Percentiles rank a stretch among this genome's conserved stretches.
Conservation (phyloP, 1,140 invertebrate genomes). For the Sesamia nonagrioides region DNA sequence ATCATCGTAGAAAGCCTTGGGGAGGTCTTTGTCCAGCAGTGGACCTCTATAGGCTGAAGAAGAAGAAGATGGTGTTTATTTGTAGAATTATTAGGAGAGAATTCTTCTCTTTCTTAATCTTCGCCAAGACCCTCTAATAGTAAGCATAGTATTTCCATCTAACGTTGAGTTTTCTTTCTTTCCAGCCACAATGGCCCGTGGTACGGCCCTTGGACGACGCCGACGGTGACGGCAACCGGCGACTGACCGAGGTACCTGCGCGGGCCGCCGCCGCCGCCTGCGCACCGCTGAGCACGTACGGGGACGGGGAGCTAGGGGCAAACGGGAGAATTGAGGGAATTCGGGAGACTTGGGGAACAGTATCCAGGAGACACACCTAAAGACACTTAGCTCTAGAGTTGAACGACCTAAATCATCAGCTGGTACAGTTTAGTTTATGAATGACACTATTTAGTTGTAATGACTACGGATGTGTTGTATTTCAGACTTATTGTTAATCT, state of each 20-base stretch:
- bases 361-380: constrained; percentile 9
- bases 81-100: too few relatives aligned
- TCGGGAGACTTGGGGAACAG: neutral
- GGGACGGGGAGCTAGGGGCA: neutral
- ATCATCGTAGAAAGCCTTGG: too few relatives aligned
- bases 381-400: constrained; percentile 14
- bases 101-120: neutral
- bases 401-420: constrained; percentile 25
- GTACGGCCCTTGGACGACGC: constrained; percentile 10
- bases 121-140: neutral
- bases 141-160: neutral
- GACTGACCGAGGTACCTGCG: constrained; percentile 33
- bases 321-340: neutral
- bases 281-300: constrained; percentile 20
- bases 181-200: constrained; percentile 28
- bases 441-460: neutral
- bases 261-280: constrained; percentile 1
- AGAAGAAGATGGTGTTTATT: too few relatives aligned
- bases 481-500: neutral
- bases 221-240: constrained; percentile 31
- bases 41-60: too few relatives aligned
- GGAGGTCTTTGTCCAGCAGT: too few relatives aligned
- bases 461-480: neutral
- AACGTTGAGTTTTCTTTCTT: neutral
- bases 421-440: constrained; percentile 1